Evolutionary conservation across 1,140 invertebrate genomes (phyloP).

Genomic region (Sycobia sp.): DNA sequence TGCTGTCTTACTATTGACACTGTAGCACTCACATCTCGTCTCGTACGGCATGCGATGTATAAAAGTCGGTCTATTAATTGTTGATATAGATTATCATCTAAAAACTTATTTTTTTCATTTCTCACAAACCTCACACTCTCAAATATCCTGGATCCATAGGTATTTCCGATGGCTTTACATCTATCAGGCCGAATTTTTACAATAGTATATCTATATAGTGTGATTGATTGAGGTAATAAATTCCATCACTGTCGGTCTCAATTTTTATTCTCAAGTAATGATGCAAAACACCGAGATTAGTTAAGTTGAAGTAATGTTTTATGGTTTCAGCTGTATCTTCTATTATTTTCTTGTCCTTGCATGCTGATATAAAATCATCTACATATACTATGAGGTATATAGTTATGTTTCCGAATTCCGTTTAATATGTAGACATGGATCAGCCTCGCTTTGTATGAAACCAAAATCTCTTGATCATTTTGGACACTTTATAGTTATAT

Average conservation of each 20-base stretch:
- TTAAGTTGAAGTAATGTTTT: neutral
- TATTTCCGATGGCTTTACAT: slow-evolving; percentile 38
- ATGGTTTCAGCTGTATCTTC: neutral
- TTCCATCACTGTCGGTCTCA: slow-evolving; percentile 29
- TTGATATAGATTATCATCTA: slow-evolving; percentile 2
- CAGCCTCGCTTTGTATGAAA: neutral
- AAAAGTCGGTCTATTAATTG: neutral
- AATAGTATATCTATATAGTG: too few relatives aligned
- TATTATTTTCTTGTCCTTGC: too few relatives aligned
- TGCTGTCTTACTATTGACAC: neutral
- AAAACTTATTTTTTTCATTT: slow-evolving; percentile 31
- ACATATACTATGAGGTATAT: slow-evolving; percentile 8
- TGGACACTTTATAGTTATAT: slow-evolving; percentile 40
- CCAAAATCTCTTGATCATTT: slow-evolving; percentile 10
- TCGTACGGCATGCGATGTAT: neutral
- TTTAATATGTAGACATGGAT: slow-evolving; percentile 6
- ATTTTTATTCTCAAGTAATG: slow-evolving; percentile 8
- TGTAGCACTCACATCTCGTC: neutral
- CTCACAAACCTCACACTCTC: slow-evolving; percentile 19
- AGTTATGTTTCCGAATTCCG: neutral
- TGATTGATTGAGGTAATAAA: neutral
- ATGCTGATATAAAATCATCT: too few relatives aligned
- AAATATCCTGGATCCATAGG: neutral
- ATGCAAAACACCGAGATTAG: slow-evolving; percentile 2
- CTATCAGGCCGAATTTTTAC: slow-evolving; percentile 48